These are phyloP conservation scores for Engraulis encrasicolus DNA, from an alignment of 2,113 vertebrate species.

Conservation along the genomic window DNA sequence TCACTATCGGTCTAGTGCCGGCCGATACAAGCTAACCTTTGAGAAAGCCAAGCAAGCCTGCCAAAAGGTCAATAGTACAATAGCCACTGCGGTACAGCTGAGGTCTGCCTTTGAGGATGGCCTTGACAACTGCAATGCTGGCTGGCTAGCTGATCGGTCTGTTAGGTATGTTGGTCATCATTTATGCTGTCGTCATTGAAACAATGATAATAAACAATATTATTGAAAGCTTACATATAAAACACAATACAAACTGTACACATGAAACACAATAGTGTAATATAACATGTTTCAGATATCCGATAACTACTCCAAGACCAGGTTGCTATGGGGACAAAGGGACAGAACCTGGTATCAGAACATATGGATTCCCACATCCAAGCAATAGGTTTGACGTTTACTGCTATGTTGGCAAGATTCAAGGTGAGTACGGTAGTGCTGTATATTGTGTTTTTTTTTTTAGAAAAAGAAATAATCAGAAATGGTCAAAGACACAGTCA, in stretches of 20 bases:
- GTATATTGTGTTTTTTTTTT: too few relatives aligned
- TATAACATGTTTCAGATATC: slow-evolving; percentile 79
- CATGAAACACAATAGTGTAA: too few relatives aligned
- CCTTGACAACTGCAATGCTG: slow-evolving; percentile 93
- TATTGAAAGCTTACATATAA: not conserved
- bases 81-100: slow-evolving; percentile 87
- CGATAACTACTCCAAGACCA: slow-evolving; percentile 83
- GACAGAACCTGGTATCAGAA: slow-evolving; percentile 85
- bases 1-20: slow-evolving; percentile 83
- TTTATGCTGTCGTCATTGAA: not conserved
- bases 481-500: too few relatives aligned
- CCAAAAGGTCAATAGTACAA: slow-evolving; percentile 70
- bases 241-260: too few relatives aligned
- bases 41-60: slow-evolving; percentile 78
- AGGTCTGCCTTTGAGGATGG: slow-evolving; percentile 89
- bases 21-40: slow-evolving; percentile 87
- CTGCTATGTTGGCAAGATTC: slow-evolving; percentile 85
- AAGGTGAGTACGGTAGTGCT: slow-evolving; percentile 77
- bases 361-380: slow-evolving; percentile 83
- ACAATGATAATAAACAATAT: not conserved
- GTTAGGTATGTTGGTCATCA: slow-evolving; percentile 75
- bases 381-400: slow-evolving; percentile 90
- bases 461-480: too few relatives aligned
- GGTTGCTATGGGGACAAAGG: slow-evolving; percentile 87
- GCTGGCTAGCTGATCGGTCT: slow-evolving; percentile 90